These are phyloP conservation scores for Neolamprologus variostigma DNA, from an alignment of 2,113 vertebrate species.

Conservation along the genomic window DNA sequence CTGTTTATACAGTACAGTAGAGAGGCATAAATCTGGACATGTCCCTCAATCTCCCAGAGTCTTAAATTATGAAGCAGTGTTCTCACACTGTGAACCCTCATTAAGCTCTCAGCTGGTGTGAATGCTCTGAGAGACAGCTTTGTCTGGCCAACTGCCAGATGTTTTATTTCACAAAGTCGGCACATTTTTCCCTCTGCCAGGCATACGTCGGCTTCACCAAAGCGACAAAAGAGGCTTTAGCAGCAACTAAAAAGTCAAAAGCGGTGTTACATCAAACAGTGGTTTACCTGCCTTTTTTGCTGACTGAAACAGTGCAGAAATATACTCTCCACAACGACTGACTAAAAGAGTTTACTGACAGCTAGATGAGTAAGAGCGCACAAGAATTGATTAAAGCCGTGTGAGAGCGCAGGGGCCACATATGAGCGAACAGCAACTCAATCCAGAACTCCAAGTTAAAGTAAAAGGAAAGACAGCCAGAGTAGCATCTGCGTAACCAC, in stretches of 20 bases:
- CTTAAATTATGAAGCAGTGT: constrained; percentile 44
- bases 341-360: neutral
- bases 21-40: constrained; percentile 25
- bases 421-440: neutral
- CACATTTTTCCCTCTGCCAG: constrained; percentile 49
- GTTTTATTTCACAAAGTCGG: constrained; percentile 54
- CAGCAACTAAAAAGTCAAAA: constrained; percentile 1
- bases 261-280: neutral
- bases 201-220: constrained; percentile 16
- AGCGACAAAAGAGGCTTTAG: constrained; percentile 19
- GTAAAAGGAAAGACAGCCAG: neutral
- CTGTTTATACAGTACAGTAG: constrained; percentile 10
- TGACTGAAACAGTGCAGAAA: neutral
- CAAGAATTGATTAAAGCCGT: neutral
- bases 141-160: constrained; percentile 52
- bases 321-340: neutral
- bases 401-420: neutral
- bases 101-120: constrained; percentile 59
- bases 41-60: constrained; percentile 40
- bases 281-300: neutral
- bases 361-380: neutral
- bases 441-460: neutral
- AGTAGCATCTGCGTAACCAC: neutral
- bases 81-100: constrained; percentile 51
- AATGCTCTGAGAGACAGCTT: constrained; percentile 37